Conservation (phyloP, 2,113 vertebrate species). For the Cyrtonyx montezumae region DNA sequence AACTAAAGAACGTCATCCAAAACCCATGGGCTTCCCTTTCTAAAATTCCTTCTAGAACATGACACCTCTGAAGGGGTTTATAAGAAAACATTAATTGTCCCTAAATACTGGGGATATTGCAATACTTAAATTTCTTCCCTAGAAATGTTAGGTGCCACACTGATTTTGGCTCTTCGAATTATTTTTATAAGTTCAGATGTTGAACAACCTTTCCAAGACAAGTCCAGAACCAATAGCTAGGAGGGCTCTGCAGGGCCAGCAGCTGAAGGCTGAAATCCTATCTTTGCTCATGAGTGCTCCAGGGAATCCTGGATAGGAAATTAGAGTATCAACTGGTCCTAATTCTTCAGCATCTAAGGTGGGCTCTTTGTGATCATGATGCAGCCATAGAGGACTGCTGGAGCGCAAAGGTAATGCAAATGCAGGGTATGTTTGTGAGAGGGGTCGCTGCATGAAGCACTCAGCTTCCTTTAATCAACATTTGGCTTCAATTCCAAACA, state of each 20-base stretch:
- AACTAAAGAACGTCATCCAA: background rate
- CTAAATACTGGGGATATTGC: background rate
- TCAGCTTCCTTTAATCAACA: slow-evolving; percentile 1
- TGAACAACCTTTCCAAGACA: background rate
- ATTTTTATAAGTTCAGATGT: background rate
- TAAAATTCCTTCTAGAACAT: background rate
- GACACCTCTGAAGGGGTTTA: background rate
- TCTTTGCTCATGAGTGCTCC: background rate
- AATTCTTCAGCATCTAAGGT: background rate
- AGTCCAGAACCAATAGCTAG: background rate
- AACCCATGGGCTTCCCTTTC: background rate
- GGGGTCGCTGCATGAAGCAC: background rate
- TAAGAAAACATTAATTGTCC: background rate
- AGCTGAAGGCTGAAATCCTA: background rate
- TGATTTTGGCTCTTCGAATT: background rate
- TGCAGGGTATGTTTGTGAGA: background rate
- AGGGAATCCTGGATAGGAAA: background rate
- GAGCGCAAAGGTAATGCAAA: background rate
- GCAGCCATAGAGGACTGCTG: background rate
- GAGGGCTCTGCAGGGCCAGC: background rate
- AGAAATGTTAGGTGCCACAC: background rate
- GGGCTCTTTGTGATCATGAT: background rate
- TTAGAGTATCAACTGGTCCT: background rate
- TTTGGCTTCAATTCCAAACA: slow-evolving; percentile 2
- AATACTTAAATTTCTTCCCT: background rate